Evolutionary conservation across 2,797 vertebrate genomes (phyloP).

Genomic region (Takifugu ocellatus): DNA sequence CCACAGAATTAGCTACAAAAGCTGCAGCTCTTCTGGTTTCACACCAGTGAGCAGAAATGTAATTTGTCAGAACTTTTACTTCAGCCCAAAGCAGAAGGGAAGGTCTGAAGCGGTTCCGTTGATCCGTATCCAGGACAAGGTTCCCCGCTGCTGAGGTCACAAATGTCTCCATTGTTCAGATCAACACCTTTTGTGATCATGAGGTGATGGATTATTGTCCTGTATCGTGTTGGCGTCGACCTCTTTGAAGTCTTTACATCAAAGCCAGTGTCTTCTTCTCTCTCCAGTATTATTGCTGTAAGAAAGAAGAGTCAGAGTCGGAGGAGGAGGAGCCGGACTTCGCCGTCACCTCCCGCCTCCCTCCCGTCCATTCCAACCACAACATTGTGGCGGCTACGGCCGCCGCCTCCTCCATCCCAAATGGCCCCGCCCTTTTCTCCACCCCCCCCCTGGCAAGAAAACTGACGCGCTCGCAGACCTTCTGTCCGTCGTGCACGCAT

Average conservation of each 20-base stretch:
- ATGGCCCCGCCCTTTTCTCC: conserved; percentile 85
- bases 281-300: conserved; percentile 95
- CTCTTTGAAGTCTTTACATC: neutral
- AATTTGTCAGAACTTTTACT: conserved; percentile 3
- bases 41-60: conserved; percentile 7
- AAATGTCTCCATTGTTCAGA: too few relatives aligned
- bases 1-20: neutral
- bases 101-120: neutral
- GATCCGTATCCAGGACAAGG: conserved; percentile 4
- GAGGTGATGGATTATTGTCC: too few relatives aligned
- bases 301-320: conserved; percentile 93
- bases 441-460: conserved; percentile 82
- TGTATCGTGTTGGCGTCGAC: too few relatives aligned
- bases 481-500: conserved; percentile 87
- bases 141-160: neutral
- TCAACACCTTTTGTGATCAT: neutral
- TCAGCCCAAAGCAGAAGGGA: neutral
- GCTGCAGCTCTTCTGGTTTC: conserved; percentile 9
- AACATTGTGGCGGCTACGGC: conserved; percentile 89
- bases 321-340: conserved; percentile 99
- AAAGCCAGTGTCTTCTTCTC: neutral
- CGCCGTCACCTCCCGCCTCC: conserved; percentile 86
- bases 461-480: conserved; percentile 78
- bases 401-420: conserved; percentile 80
- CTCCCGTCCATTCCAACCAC: conserved; percentile 88